Base-by-base conservation (phyloP, 1,140 invertebrate species). In the Cyclina sinensis region DNA sequence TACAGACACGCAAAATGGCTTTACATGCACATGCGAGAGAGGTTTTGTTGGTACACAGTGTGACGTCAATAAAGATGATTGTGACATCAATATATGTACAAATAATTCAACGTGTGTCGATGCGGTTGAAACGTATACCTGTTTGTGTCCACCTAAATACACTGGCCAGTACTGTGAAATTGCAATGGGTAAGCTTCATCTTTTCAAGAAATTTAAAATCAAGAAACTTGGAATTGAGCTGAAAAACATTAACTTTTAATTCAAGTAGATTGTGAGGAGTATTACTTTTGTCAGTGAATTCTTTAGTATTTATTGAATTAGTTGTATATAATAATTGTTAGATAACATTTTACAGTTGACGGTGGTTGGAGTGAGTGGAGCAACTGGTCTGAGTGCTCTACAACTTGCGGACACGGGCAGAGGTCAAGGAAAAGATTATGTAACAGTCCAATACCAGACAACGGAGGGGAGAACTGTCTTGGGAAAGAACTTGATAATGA, bases 301-400 rank as follows among this genome's bases (percentile, higher is more conserved):
- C 14, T 43, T 7, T 7, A 14, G n/a, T n/a, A n/a, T n/a, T n/a
- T 43, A 14, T 43, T 43, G 4, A 7, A 14, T 43, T 43, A 43
- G 43, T 43, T 43, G 43, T 43, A 14, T 43, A 43, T 43, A 7
- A 7, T 43, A 7, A 43, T 43, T 43, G 14, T 43, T 7, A 43
- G 14, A 51, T 51, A 2, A 59, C n/a, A 59, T 32, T 32, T 16
- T 16, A 3, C 21, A 90, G 91, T 91, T 12, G 74, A 94, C 89
- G 93, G 93, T 16, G 83, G 85, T 1, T 94, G 93, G 93, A 87
- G 89, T 24, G 68, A 73, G 24, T 94, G 93, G 93, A 74, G 70
- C 32, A 27, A 39, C 2, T 94, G 92, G 92, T 89, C 89, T 16
- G 84, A 84, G 16, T 94, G 93, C 84, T 86, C 90, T 12, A 70